phyloP scores from a whole-genome alignment of 1,140 invertebrate species.

The Laupala kohalensis region DNA sequence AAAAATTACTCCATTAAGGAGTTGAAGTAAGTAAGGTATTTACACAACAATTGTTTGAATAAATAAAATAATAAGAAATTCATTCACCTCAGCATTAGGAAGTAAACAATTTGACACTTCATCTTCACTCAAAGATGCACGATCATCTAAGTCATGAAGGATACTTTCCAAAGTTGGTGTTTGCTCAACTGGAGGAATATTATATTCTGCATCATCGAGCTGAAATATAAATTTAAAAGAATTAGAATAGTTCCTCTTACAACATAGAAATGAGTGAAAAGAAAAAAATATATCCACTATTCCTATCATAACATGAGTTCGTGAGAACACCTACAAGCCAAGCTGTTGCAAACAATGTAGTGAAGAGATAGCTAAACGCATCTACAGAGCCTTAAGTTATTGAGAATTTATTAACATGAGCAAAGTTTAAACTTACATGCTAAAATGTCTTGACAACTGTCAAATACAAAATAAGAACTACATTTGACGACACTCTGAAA shows the following conservation, averaged over 20 bases:
- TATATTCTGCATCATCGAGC: conserved; percentile 73
- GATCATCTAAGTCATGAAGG: conserved; percentile 58
- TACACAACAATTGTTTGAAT: no score
- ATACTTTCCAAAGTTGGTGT: conserved; percentile 76
- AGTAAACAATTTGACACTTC: conserved; percentile 22
- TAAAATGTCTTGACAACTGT: not conserved
- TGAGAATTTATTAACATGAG: conserved; percentile 8
- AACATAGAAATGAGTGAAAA: not conserved
- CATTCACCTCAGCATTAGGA: conserved; percentile 11
- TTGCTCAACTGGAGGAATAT: conserved; percentile 60
- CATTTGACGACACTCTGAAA: not conserved
- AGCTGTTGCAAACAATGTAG: no score
- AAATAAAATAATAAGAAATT: no score
- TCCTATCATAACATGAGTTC: not conserved
- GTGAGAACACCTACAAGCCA: not conserved
- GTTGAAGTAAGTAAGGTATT: no score
- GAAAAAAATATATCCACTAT: conserved; percentile 15
- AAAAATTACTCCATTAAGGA: no score
- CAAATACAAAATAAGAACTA: not conserved
- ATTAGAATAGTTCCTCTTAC: not conserved
- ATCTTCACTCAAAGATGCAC: conserved; percentile 42
- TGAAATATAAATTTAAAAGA: conserved; percentile 22
- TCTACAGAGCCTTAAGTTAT: no score
- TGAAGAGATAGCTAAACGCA: no score
- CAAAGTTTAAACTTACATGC: conserved; percentile 6